Base-by-base conservation (phyloP, 2,888 invertebrate genomes). In the Cryptops parisi region DNA sequence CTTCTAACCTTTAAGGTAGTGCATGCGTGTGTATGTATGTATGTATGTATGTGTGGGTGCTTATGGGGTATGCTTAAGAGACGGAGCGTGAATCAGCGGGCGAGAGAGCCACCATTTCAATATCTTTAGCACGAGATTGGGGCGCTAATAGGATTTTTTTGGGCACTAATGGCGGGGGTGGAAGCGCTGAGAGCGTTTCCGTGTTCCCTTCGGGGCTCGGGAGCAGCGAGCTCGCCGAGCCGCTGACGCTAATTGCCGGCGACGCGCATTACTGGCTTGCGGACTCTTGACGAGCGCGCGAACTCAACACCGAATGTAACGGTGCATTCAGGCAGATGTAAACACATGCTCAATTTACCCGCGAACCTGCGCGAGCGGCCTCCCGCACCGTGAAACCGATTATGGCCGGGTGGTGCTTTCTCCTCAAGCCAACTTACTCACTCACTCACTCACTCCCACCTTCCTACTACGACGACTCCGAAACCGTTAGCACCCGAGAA, bases 181-280 rank as follows among this genome's bases (percentile, higher is more conserved):
- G 33, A 15, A 15, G 33, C 33, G 15, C 50, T 50, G 50, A 50
- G 40, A 41, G 50, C 23, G 41, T 50, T 50, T 50, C 50, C 50
- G 40, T 50, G 50, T 50, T 41, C 40, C 41, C 50, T 26, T 41
- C 22, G 48, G 48, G 38, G 48, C 48, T 6, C n/a, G 23, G 39
- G 50, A 21, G 4, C 21, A 12, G 26, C 33, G 23, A 15, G 25
- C 27, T 25, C 19, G 38, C 48, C 48, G 33, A 47, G 26, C 33
- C 2, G 17, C 41, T 50, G 50, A 50, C 41, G 40, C 25, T 50
- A 50, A 50, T 50, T 50, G 50, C 23, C 23, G 50, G 25, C 2
- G 50, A 41, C 50, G 40, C 41, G 41, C 50, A 50, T 50, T 50
- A 50, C 41, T 25, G 50, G 50, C 50, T 50, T 50, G 50, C 50